phyloP scores from a whole-genome alignment of 2,113 vertebrate species.

The Polyodon spathula region DNA sequence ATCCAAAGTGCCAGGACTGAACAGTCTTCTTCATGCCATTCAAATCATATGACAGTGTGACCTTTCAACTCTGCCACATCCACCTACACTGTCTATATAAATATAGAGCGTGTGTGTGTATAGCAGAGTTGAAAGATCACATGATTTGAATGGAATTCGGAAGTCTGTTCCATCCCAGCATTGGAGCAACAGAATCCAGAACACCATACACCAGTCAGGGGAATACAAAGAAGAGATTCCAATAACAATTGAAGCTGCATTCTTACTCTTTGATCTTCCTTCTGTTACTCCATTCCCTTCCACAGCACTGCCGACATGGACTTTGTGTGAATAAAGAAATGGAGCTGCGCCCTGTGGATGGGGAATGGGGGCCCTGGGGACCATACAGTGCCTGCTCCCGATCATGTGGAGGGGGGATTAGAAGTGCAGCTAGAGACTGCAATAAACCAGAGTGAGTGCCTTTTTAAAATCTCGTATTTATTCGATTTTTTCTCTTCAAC shows the following conservation, averaged over 20 bases:
- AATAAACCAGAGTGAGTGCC: slow-evolving; percentile 80
- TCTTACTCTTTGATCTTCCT: slow-evolving; percentile 22
- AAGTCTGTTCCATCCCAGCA: too few species aligned
- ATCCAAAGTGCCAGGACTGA: too few species aligned
- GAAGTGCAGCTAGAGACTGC: slow-evolving; percentile 76
- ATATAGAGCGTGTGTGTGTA: too few species aligned
- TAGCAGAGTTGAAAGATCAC: too few species aligned
- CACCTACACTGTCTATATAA: too few species aligned
- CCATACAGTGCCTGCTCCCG: slow-evolving; percentile 83
- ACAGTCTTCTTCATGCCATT: too few species aligned
- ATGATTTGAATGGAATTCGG: too few species aligned
- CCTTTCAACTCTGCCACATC: too few species aligned
- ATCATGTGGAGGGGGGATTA: slow-evolving; percentile 89
- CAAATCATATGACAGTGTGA: too few species aligned
- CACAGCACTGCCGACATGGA: slow-evolving; percentile 82
- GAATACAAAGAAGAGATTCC: slow-evolving; percentile 29
- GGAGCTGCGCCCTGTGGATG: slow-evolving; percentile 74
- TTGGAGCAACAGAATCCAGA: too few species aligned
- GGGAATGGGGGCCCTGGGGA: slow-evolving; percentile 89
- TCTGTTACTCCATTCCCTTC: slow-evolving; percentile 1
- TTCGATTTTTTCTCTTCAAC: neutral
- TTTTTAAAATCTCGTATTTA: neutral
- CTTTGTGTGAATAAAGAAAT: slow-evolving; percentile 82
- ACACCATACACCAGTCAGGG: too few species aligned
- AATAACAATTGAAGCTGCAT: slow-evolving; percentile 27